Conservation (phyloP, 2,113 vertebrate species). For the Theropithecus gelada region DNA sequence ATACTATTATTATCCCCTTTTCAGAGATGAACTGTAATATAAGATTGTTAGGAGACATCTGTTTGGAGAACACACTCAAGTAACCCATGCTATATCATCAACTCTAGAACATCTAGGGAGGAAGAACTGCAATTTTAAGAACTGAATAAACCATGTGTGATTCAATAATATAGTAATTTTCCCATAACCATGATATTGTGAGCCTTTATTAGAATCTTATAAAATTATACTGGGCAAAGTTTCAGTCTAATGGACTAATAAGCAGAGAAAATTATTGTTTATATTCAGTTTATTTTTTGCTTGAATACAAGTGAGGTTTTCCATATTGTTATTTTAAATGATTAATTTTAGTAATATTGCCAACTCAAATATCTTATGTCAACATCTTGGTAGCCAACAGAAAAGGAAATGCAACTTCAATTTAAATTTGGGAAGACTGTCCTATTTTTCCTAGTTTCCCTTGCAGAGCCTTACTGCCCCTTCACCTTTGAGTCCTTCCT, state of each 20-base stretch:
- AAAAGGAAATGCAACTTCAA: conserved; percentile 1
- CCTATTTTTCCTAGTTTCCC: not conserved
- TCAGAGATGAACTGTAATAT: not conserved
- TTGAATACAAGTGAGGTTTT: conserved; percentile 17
- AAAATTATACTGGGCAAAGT: not conserved
- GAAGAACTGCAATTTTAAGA: not conserved
- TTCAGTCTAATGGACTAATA: not conserved
- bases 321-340: conserved; percentile 4
- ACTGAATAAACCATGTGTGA: conserved; percentile 13
- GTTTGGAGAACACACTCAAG: not conserved
- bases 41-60: not conserved
- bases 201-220: not conserved
- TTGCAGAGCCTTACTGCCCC: not conserved
- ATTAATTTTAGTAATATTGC: conserved; percentile 12
- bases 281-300: conserved; percentile 33
- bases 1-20: not conserved
- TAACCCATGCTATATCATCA: not conserved
- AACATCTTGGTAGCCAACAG: not conserved
- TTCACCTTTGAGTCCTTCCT: not conserved
- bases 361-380: not conserved
- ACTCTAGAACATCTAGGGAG: not conserved
- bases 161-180: conserved; percentile 2
- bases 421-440: not conserved
- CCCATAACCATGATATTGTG: not conserved
- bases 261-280: conserved; percentile 16